Conservation (phyloP, 2,113 vertebrate genomes). For the Perognathus longimembris region DNA sequence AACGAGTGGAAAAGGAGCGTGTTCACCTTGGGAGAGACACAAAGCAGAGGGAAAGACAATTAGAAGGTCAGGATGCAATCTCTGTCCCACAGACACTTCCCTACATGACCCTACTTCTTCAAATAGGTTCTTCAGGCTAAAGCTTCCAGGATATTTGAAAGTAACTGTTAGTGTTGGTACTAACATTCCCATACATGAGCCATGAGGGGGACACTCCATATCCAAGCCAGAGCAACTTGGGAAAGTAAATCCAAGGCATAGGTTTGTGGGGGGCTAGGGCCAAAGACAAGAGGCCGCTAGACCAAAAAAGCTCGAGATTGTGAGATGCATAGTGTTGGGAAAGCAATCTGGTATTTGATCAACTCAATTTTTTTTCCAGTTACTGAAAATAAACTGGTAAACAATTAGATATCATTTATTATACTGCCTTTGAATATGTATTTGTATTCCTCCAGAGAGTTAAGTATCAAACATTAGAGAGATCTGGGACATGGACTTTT, state of each 20-base stretch:
- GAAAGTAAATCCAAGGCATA: background rate
- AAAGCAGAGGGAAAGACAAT: background rate
- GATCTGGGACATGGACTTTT: background rate
- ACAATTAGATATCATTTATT: background rate
- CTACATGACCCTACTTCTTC: background rate
- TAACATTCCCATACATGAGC: background rate
- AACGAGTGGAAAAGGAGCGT: background rate
- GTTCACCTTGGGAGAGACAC: background rate
- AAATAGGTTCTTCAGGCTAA: too few species aligned
- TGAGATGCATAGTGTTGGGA: background rate
- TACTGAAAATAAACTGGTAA: background rate
- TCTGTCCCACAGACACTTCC: too few species aligned
- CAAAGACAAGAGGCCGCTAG: background rate
- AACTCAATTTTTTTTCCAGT: background rate
- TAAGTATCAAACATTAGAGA: background rate
- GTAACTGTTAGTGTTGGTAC: background rate
- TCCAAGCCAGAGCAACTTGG: background rate
- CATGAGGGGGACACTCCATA: background rate
- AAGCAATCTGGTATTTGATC: background rate
- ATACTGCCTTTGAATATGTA: background rate
- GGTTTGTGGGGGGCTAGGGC: background rate
- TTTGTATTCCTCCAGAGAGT: background rate
- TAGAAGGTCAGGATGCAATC: too few species aligned
- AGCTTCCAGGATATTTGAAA: background rate
- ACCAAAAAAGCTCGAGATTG: conserved; percentile 17